Evolutionary conservation across 2,113 vertebrate genomes (phyloP), one percentile per base, ranked within the genome.

Genomic region (Heloderma charlesbogerti): DNA sequence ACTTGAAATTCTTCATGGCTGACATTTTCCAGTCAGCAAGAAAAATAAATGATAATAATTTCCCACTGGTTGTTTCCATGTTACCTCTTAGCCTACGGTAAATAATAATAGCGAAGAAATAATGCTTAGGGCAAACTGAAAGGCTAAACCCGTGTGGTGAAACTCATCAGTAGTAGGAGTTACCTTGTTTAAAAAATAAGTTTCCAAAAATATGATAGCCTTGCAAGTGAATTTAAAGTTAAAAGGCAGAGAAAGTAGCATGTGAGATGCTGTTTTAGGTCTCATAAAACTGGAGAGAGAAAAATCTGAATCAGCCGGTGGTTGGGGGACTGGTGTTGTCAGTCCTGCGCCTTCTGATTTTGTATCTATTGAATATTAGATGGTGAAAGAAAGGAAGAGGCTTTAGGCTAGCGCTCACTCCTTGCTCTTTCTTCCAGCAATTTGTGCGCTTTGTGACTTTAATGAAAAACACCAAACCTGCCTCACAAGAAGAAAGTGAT

Each of bases 141-240:
- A 87, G 57, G 72, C 40, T n/a, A 87, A 43, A 89, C 5, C 67
- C 91, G 69, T 25, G 69, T 60, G 86, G 48, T 67, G 93, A 86
- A 89, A 74, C 37, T 94, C 18, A n/a, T 9, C 69, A 91, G 60
- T 60, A 89, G 57, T 40, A 79, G 34, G 34, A 91, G 43, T 88
- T 95, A 80, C 22, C 25, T 88, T 91, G 45, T 13, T 89, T 86
- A 91, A 93, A 94, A 90, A 94, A 84, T 85, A 91, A 93, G 48
- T 90, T 94, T 88, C 88, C 94, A 45, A 43, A 54, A 94, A 92
- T 96, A 95, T 66, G 67, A 88, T 93, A 96, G 90, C 66, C 80
- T 94, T 88, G 34, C 91, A 95, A 96, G 92, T 88, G 94, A 96
- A 94, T 96, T 96, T 96, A 95, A 95, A 96, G 91, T 92, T 94